Evolutionary conservation across 2,797 vertebrate species (phyloP).

Genomic region (Chrysocyon brachyurus): DNA sequence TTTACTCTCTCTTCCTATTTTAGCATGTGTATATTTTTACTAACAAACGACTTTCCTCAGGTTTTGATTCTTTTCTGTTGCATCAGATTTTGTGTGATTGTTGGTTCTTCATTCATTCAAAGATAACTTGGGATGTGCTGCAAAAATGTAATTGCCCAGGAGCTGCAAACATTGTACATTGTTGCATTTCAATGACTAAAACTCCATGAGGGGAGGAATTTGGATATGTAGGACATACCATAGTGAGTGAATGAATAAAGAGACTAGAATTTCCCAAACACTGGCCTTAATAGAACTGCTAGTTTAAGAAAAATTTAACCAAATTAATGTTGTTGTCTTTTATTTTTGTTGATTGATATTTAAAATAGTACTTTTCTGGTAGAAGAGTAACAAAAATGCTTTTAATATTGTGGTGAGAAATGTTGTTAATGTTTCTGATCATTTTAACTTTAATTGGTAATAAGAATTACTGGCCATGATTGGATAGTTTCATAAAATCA

Average conservation of each 20-base stretch:
- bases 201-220: not conserved
- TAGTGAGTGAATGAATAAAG: not conserved
- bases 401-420: slow-evolving; percentile 19
- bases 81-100: not conserved
- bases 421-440: slow-evolving; percentile 39
- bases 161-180: not conserved
- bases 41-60: not conserved
- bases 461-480: slow-evolving; percentile 5
- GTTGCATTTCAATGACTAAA: slow-evolving; percentile 16
- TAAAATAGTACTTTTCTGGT: slow-evolving; percentile 26
- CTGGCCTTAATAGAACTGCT: not conserved
- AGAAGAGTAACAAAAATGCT: slow-evolving; percentile 17
- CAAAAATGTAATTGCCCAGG: not conserved
- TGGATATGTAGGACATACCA: not conserved
- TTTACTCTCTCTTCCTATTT: not conserved
- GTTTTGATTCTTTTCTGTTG: not conserved
- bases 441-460: slow-evolving; percentile 19
- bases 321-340: slow-evolving; percentile 14
- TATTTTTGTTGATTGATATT: slow-evolving; percentile 27
- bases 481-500: slow-evolving; percentile 11
- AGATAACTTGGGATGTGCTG: not conserved
- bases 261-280: not conserved
- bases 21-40: not conserved
- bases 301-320: not conserved
- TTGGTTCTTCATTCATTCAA: slow-evolving; percentile 10